A percentile compares a stretch with the other conserved stretches of the same genome.
Conservation (phyloP, 1,140 invertebrate species). For the Goniozus legneri region DNA sequence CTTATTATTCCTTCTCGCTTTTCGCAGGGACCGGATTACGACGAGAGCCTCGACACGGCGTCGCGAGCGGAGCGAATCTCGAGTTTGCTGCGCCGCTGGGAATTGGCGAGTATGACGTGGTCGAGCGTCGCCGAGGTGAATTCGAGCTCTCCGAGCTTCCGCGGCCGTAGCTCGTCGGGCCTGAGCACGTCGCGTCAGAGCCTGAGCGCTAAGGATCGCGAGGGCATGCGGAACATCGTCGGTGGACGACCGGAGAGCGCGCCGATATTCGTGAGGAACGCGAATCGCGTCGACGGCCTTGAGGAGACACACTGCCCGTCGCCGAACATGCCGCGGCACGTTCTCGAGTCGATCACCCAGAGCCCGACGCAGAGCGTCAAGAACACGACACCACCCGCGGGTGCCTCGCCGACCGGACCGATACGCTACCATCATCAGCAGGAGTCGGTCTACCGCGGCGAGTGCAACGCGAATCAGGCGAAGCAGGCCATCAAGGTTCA, state of each 20-base stretch:
- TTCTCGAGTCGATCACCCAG: constrained; percentile 47
- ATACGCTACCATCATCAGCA: constrained; percentile 35
- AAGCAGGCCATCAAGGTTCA: constrained; percentile 22
- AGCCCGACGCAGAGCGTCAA: constrained; percentile 46
- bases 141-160: constrained; percentile 1
- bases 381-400: constrained; percentile 32
- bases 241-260: constrained; percentile 47
- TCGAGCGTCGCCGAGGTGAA: constrained; percentile 30
- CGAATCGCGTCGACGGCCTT: constrained; percentile 45
- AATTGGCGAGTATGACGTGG: constrained; percentile 42
- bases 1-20: too few relatives aligned
- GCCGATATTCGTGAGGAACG: constrained; percentile 40
- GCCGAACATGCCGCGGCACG: constrained; percentile 45
- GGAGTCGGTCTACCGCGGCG: constrained; percentile 29
- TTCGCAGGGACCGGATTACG: constrained; percentile 69
- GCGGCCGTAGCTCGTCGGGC: neutral
- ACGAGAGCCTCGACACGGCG: constrained; percentile 46
- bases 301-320: constrained; percentile 35
- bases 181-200: constrained; percentile 18
- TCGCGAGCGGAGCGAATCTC: constrained; percentile 37
- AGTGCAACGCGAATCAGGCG: constrained; percentile 25
- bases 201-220: constrained; percentile 38
- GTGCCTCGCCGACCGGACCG: constrained; percentile 31
- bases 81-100: constrained; percentile 41
- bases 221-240: constrained; percentile 48